A percentile compares a stretch with the other conserved stretches of the same genome.
phyloP scores from a whole-genome alignment of 2,797 vertebrate genomes.

The Catamblyrhynchus diadema region DNA sequence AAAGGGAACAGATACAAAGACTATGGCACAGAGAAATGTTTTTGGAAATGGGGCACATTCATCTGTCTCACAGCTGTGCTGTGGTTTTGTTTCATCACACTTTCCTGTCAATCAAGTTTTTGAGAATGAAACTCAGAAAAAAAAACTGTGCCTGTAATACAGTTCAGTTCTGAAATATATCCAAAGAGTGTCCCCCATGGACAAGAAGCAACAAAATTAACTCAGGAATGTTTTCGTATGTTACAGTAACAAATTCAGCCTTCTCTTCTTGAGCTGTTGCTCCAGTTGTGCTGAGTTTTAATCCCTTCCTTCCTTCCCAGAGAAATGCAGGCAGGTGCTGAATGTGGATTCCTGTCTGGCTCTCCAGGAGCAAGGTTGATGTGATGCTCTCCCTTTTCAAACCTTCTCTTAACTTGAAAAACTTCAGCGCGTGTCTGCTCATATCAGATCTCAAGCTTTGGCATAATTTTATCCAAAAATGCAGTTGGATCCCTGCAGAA shows the following conservation, averaged over 20 bases:
- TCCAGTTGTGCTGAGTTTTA: background rate
- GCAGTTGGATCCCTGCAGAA: background rate
- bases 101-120: background rate
- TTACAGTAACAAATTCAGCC: background rate
- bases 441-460: background rate
- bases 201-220: background rate
- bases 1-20: background rate
- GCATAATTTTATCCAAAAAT: background rate
- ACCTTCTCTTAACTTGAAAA: background rate
- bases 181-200: background rate
- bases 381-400: background rate
- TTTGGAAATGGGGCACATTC: background rate
- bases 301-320: background rate
- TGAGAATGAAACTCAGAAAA: background rate
- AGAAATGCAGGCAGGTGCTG: background rate
- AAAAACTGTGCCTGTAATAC: background rate
- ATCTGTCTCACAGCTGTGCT: background rate
- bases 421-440: background rate
- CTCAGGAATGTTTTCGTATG: background rate
- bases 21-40: background rate
- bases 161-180: background rate
- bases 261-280: background rate
- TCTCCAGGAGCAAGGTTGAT: background rate
- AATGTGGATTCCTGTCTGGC: background rate
- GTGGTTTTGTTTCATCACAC: background rate